Evolutionary conservation across 2,888 invertebrate species (phyloP).

Genomic region (Idaea straminata): DNA sequence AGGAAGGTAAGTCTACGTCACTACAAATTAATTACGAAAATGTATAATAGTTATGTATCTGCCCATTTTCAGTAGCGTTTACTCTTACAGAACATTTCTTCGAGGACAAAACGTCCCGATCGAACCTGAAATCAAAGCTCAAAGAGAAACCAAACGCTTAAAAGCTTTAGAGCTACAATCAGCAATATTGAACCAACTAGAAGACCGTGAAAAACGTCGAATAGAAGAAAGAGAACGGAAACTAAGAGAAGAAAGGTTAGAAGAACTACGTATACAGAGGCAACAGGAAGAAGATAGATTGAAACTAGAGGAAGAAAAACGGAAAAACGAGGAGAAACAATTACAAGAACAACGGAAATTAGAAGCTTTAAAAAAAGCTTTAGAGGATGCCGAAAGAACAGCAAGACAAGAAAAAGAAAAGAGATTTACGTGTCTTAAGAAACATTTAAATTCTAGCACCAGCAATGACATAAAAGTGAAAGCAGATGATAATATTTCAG

Average conservation of each 20-base stretch:
- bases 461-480: conserved; percentile 41
- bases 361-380: conserved; percentile 87
- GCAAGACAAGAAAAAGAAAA: conserved; percentile 85
- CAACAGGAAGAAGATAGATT: conserved; percentile 86
- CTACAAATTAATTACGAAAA: background rate
- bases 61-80: background rate
- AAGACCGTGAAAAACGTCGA: conserved; percentile 88
- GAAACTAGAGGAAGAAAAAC: conserved; percentile 86
- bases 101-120: conserved; percentile 93
- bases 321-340: conserved; percentile 83
- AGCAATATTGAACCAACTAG: conserved; percentile 90
- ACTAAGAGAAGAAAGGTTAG: conserved; percentile 88
- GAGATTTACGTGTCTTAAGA: conserved; percentile 59
- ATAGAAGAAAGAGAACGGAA: conserved; percentile 88
- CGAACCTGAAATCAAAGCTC: conserved; percentile 88
- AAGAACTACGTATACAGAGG: conserved; percentile 87
- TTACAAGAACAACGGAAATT: conserved; percentile 86
- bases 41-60: background rate
- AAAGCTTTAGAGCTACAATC: conserved; percentile 93
- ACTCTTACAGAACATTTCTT: conserved; percentile 81
- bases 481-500: conserved; percentile 39
- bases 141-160: conserved; percentile 89
- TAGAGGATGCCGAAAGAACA: conserved; percentile 88
- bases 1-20: conserved; percentile 52
- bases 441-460: conserved; percentile 38